Evolutionary conservation across 2,797 vertebrate species (phyloP).

Genomic region (Mormyrops attenuatus): DNA sequence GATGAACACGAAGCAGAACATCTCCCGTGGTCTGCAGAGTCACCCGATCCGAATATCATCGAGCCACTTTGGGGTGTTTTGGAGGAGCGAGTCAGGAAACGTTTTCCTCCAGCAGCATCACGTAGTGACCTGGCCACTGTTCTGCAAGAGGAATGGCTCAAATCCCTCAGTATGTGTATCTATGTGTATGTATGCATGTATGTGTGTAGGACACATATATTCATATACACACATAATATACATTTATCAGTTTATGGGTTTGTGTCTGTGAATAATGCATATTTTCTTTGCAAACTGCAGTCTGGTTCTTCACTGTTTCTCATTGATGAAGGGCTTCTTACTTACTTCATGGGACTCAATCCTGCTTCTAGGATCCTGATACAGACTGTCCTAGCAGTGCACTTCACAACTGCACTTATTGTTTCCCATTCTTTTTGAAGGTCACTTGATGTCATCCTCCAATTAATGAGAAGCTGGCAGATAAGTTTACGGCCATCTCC

Average conservation of each 20-base stretch:
- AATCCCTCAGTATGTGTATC: background rate
- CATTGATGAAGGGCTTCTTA: background rate
- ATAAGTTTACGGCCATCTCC: background rate
- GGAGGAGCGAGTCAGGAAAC: background rate
- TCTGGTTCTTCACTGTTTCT: background rate
- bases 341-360: background rate
- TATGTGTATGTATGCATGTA: too few species aligned
- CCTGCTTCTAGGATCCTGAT: background rate
- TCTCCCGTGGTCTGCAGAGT: background rate
- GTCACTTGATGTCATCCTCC: background rate
- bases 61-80: background rate
- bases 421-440: background rate
- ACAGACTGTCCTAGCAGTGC: background rate
- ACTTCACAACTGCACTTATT: background rate
- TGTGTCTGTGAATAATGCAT: background rate
- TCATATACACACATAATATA: background rate
- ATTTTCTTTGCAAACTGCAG: background rate
- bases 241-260: background rate
- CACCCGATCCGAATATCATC: background rate
- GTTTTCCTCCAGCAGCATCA: background rate
- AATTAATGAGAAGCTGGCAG: background rate
- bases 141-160: background rate
- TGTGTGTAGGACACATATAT: background rate
- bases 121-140: background rate
- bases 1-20: background rate